Evolutionary conservation across 37 sponge, comb jelly and placozoan species (phyloP), one percentile per base, ranked within the genome.

Genomic region (Chondrosia reniformis): DNA sequence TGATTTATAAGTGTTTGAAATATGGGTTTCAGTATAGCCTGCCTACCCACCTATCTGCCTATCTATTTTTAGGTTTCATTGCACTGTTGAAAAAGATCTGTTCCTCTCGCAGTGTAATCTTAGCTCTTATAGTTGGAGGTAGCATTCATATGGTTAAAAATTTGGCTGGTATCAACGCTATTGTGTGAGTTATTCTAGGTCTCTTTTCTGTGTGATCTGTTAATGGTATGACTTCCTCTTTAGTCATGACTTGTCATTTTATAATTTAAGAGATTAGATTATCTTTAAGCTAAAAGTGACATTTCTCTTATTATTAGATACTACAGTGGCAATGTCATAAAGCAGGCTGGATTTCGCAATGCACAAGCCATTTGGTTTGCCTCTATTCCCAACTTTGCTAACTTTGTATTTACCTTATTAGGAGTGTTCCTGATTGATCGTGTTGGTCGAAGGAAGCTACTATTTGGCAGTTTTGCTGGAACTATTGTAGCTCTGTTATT

Each of bases 171-270:
- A 96, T 96, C 84, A 96, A 96, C 76, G 92, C 93, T 27, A 86
- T 96, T 54, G 85, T 96, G 97, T 93, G 39, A 93, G 93, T 78
- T n/a, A n/a, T n/a, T n/a, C n/a, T n/a, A n/a, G n/a, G n/a, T n/a
- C n/a, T n/a, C n/a, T n/a, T n/a, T n/a, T n/a, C n/a, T n/a, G n/a
- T n/a, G n/a, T n/a, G n/a, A n/a, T n/a, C n/a, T n/a, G n/a, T n/a
- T n/a, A n/a, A n/a, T n/a, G n/a, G n/a, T n/a, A n/a, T n/a, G n/a
- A n/a, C n/a, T n/a, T n/a, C n/a, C n/a, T n/a, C n/a, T n/a, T n/a
- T n/a, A n/a, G n/a, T n/a, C n/a, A n/a, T n/a, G n/a, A n/a, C n/a
- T n/a, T n/a, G n/a, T n/a, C n/a, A n/a, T n/a, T n/a, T n/a, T n/a
- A n/a, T n/a, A n/a, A n/a, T n/a, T n/a, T n/a, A n/a, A n/a, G n/a